Evolutionary conservation across 2,797 vertebrate species (phyloP), one percentile per base, ranked within the genome.

Genomic region (Macropus fuliginosus): DNA sequence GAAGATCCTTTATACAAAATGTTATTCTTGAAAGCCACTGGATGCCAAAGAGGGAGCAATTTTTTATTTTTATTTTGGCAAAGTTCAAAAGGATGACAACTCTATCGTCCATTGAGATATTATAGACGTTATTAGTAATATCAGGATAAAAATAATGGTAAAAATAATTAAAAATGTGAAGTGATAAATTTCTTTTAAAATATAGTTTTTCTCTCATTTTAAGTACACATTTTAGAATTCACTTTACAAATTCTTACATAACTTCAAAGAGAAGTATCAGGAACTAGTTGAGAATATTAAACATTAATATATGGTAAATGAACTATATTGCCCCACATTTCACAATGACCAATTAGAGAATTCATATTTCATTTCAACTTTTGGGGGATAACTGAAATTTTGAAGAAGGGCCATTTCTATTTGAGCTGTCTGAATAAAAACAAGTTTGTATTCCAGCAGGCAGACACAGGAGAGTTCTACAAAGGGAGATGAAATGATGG

Each of bases 401-500:
- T 95, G 95, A 96, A 96, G 95, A 94, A 31, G 55, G 91, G 46
- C 56, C 66, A 52, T 90, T 96, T 97, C 66, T 92, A 34, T 92
- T 95, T 90, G 94, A 97, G 94, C 93, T 90, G 21, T 3, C 1
- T 6, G 95, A 96, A 97, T 95, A 97, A 98, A 98, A 96, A 92
- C 89, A 93, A 96, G 95, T 95, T 95, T 98, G 94, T 97, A 9
- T 59, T 57, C n/a, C 5, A 56, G 55, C 81, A 55, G 92, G 59
- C 1, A 16, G 18, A 92, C 97, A 95, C 96, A 4, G 62, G 97
- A 95, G 96, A 94, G 91, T 93, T 97, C 96, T 96, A 94, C 96
- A 93, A 81, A 92, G 90, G 92, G 95, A 97, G 96, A 97, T 97
- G 97, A 97, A 98, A 97, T 94, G 97, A 95, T 93, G 97, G 92